These are phyloP conservation scores for Muschampia plurimacula DNA, from an alignment of 2,888 invertebrate genomes.

Conservation along the genomic window DNA sequence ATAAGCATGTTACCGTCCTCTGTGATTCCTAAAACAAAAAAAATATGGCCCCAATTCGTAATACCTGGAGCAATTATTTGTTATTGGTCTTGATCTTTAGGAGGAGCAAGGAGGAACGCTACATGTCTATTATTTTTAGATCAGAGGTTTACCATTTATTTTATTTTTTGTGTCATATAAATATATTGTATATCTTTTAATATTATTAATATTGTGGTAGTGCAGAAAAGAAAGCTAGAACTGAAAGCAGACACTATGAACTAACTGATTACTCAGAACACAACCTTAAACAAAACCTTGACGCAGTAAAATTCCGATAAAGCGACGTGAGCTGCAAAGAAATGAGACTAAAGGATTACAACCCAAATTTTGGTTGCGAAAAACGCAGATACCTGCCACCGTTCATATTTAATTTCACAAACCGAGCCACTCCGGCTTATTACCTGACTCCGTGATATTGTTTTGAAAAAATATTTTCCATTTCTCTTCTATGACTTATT, in stretches of 20 bases:
- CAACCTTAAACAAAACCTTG: slow-evolving; percentile 1
- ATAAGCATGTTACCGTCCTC: no score
- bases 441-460: slow-evolving; percentile 21
- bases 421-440: slow-evolving; percentile 42
- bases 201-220: neutral
- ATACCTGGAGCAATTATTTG: no score
- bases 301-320: slow-evolving; percentile 26
- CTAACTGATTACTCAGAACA: slow-evolving; percentile 10
- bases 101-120: no score
- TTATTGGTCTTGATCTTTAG: no score
- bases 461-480: slow-evolving; percentile 23
- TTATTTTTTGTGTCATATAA: no score
- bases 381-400: slow-evolving; percentile 40
- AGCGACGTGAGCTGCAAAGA: slow-evolving; percentile 31
- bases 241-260: slow-evolving; percentile 1
- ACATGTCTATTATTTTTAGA: no score
- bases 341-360: slow-evolving; percentile 36
- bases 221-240: neutral
- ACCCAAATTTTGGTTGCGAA: slow-evolving; percentile 33
- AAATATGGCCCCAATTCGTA: no score
- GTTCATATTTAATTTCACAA: slow-evolving; percentile 45
- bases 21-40: no score
- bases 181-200: neutral
- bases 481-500: slow-evolving; percentile 8
- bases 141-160: no score